Percentiles rank a stretch among this genome's conserved stretches.
Conservation (phyloP, 92 coral and sea anemone species). For the Siderastrea radians region DNA sequence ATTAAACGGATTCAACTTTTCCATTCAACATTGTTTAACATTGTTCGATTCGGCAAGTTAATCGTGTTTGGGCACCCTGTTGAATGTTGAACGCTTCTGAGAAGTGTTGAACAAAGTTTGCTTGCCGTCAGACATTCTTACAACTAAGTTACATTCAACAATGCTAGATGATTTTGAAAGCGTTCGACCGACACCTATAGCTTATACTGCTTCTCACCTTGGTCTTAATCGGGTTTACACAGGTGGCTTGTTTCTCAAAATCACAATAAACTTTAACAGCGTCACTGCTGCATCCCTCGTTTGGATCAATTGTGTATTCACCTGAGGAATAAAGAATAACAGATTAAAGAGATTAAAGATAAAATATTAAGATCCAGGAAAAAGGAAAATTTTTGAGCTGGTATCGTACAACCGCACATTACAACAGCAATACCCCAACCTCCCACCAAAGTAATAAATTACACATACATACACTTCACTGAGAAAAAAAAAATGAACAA, state of each 20-base stretch:
- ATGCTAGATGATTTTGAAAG: no score
- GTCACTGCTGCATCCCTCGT: constrained; percentile 75
- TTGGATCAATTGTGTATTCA: constrained; percentile 78
- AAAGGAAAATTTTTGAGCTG: neutral
- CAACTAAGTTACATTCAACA: no score
- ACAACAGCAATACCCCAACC: neutral
- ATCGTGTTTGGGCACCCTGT: no score
- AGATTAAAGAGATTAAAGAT: neutral
- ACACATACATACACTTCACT: no score
- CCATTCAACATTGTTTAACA: no score
- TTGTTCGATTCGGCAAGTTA: no score
- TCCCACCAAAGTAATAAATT: neutral
- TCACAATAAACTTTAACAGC: constrained; percentile 72
- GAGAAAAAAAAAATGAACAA: no score
- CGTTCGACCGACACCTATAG: no score
- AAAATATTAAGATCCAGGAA: neutral
- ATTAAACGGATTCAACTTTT: no score
- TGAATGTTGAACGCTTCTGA: no score
- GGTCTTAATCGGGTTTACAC: constrained; percentile 66
- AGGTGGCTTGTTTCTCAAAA: constrained; percentile 71
- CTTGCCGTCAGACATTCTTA: no score
- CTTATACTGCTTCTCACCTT: constrained; percentile 11
- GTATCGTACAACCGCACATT: neutral
- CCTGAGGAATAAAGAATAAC: neutral
- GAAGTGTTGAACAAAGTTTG: no score